These are phyloP conservation scores for Hypsopygia costalis DNA, from an alignment of 2,888 invertebrate genomes.

Conservation along the genomic window DNA sequence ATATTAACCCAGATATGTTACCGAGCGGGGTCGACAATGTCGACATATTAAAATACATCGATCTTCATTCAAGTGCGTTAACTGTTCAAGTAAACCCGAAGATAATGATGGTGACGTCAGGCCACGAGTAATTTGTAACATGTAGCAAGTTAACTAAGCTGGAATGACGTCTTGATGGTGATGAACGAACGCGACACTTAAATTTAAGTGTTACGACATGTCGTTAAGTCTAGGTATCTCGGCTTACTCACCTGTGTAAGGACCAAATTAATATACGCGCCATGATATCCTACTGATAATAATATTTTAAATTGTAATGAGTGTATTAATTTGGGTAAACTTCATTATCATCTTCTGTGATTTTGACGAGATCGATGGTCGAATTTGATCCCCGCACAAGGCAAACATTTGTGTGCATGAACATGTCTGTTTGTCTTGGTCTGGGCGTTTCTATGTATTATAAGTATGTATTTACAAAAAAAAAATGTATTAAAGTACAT, in stretches of 20 bases:
- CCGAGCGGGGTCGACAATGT: neutral
- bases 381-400: too few relatives aligned
- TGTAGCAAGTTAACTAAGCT: slow-evolving; percentile 8
- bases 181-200: slow-evolving; percentile 22
- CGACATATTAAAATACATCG: neutral
- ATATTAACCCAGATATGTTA: too few relatives aligned
- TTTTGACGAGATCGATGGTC: too few relatives aligned
- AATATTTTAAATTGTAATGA: neutral
- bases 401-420: too few relatives aligned
- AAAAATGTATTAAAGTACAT: too few relatives aligned
- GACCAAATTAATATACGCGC: slow-evolving; percentile 13
- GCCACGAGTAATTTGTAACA: slow-evolving; percentile 9
- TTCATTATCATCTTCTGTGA: too few relatives aligned
- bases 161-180: slow-evolving; percentile 4
- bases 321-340: neutral
- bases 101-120: slow-evolving; percentile 11
- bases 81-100: slow-evolving; percentile 3
- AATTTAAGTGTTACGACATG: slow-evolving; percentile 26
- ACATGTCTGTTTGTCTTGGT: too few relatives aligned
- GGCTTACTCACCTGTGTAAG: slow-evolving; percentile 12
- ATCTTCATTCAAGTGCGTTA: neutral
- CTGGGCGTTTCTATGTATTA: too few relatives aligned
- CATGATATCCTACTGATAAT: neutral
- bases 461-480: too few relatives aligned
- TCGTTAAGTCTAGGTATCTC: slow-evolving; percentile 14